These are phyloP conservation scores for Enteromius afrohamiltoni DNA, from an alignment of 2,797 vertebrate species.

Conservation along the genomic window DNA sequence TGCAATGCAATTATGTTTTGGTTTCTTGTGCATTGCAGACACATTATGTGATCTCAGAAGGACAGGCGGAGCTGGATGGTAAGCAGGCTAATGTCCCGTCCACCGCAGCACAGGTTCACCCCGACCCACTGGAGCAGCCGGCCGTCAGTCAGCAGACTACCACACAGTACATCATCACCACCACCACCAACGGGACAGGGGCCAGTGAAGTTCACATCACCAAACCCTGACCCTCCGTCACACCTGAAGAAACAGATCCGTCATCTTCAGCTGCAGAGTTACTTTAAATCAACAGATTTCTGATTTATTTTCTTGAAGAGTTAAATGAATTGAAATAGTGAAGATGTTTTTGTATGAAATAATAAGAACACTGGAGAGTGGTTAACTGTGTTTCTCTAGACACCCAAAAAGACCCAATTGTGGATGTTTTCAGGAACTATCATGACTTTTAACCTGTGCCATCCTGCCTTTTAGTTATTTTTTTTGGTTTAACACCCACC, in stretches of 20 bases:
- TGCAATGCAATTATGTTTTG: neutral
- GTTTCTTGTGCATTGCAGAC: slow-evolving; percentile 74
- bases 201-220: slow-evolving; percentile 88
- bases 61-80: slow-evolving; percentile 88
- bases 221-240: slow-evolving; percentile 79
- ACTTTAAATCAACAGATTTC: slow-evolving; percentile 10
- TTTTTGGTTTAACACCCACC: neutral
- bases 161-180: slow-evolving; percentile 96
- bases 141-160: slow-evolving; percentile 78
- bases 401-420: slow-evolving; percentile 49
- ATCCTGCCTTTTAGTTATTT: neutral
- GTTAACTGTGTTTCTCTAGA: slow-evolving; percentile 49
- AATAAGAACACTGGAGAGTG: slow-evolving; percentile 27
- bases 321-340: slow-evolving; percentile 5
- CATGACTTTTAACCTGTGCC: slow-evolving; percentile 8
- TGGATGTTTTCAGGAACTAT: slow-evolving; percentile 13
- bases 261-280: neutral
- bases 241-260: neutral
- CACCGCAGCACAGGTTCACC: slow-evolving; percentile 71
- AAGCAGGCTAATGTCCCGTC: slow-evolving; percentile 80
- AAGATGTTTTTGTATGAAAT: slow-evolving; percentile 39
- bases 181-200: slow-evolving; percentile 86
- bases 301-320: slow-evolving; percentile 28
- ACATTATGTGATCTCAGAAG: slow-evolving; percentile 95
- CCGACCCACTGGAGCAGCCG: slow-evolving; percentile 84